These are phyloP conservation scores for Polypedilum vanderplanki DNA, from an alignment of 1,140 invertebrate species.

Conservation along the genomic window DNA sequence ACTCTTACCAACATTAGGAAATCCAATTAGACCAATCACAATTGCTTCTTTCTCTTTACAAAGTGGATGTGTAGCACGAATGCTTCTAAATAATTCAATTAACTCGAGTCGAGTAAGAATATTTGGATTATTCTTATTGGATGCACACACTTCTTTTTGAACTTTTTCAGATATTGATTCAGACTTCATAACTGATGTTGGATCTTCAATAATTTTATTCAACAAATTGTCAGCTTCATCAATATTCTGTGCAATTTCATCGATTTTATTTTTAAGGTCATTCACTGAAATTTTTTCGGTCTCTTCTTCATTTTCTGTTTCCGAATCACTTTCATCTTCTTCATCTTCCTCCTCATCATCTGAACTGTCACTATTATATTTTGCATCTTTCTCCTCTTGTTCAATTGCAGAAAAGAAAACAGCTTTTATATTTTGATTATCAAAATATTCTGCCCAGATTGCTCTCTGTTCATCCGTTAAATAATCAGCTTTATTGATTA, in stretches of 20 bases:
- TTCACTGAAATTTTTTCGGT: conserved; percentile 35
- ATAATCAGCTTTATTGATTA: conserved; percentile 97
- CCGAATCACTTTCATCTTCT: conserved; percentile 33
- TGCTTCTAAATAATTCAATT: conserved; percentile 59
- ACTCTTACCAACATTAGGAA: conserved; percentile 99
- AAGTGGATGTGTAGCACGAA: conserved; percentile 53
- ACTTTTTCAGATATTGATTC: conserved; percentile 45
- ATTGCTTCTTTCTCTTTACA: conserved; percentile 51
- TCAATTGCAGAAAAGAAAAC: conserved; percentile 79
- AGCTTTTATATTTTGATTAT: conserved; percentile 54
- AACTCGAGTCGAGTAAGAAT: conserved; percentile 53
- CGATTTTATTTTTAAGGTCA: conserved; percentile 44
- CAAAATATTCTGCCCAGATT: conserved; percentile 85
- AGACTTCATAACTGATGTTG: conserved; percentile 49
- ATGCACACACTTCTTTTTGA: conserved; percentile 38
- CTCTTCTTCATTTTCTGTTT: conserved; percentile 36
- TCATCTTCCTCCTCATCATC: conserved; percentile 42
- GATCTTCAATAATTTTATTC: conserved; percentile 44
- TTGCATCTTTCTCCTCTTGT: conserved; percentile 45
- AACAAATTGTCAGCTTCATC: conserved; percentile 38
- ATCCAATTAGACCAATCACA: conserved; percentile 88
- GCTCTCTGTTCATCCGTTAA: conserved; percentile 73
- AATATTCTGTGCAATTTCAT: conserved; percentile 42
- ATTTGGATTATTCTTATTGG: conserved; percentile 44
- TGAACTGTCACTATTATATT: conserved; percentile 32